A percentile compares a stretch with the other conserved stretches of the same genome.
These are phyloP conservation scores for Geopemphigus sp. DNA, from an alignment of 1,140 invertebrate genomes.

Conservation along the genomic window DNA sequence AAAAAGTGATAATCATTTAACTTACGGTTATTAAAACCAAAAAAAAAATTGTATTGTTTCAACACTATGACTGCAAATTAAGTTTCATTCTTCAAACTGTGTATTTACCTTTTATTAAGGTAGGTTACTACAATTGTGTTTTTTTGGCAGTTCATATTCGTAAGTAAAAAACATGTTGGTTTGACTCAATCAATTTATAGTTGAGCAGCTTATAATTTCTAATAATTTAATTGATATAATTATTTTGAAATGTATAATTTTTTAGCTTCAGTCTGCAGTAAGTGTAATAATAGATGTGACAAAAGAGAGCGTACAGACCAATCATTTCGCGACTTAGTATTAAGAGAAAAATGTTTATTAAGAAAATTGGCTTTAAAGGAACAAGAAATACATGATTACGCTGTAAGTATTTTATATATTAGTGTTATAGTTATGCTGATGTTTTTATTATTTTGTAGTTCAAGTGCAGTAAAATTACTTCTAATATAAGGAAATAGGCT, in stretches of 20 bases:
- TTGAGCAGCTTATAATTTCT: not conserved
- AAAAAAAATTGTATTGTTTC: conserved; percentile 17
- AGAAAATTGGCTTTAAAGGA: conserved; percentile 89
- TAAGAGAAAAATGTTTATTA: conserved; percentile 87
- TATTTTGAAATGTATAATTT: conserved; percentile 1
- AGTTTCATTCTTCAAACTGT: conserved; percentile 28
- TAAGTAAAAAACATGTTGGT: conserved; percentile 40
- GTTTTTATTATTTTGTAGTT: too few species aligned
- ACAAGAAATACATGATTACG: conserved; percentile 93
- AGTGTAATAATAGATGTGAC: conserved; percentile 58
- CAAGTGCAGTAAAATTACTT: too few species aligned
- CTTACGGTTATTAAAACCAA: not conserved
- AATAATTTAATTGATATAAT: not conserved
- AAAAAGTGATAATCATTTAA: conserved; percentile 35
- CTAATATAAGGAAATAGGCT: too few species aligned
- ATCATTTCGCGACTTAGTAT: conserved; percentile 78
- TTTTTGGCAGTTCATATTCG: conserved; percentile 39
- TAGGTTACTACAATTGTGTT: conserved; percentile 39
- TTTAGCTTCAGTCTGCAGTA: conserved; percentile 39
- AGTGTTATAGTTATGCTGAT: not conserved
- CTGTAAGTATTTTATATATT: conserved; percentile 65
- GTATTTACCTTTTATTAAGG: conserved; percentile 21
- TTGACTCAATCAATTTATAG: not conserved
- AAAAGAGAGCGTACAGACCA: conserved; percentile 78
- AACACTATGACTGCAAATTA: conserved; percentile 31